These are phyloP conservation scores for Squalus acanthias DNA, from an alignment of 2,797 vertebrate species.

Conservation along the genomic window DNA sequence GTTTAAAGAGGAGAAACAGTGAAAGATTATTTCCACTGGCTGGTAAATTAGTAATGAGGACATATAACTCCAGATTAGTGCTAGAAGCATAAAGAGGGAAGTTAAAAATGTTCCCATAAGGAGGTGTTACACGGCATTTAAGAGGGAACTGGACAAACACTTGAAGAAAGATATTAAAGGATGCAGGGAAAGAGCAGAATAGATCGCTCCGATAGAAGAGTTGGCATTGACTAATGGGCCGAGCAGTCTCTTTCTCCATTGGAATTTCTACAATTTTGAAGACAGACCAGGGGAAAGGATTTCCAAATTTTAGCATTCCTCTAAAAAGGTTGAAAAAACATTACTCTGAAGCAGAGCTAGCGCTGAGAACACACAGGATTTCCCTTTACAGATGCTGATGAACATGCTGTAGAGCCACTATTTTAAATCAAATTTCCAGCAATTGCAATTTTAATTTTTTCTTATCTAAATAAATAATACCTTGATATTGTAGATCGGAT, in stretches of 20 bases:
- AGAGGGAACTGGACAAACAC: too few species aligned
- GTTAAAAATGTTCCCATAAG: not conserved
- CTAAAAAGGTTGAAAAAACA: too few species aligned
- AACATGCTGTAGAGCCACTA: not conserved
- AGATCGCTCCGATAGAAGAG: too few species aligned
- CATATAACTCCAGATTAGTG: not conserved
- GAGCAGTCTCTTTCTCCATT: too few species aligned
- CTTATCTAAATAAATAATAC: slow-evolving; percentile 50
- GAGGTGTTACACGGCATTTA: not conserved
- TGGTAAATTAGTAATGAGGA: not conserved
- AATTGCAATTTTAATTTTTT: not conserved
- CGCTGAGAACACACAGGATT: not conserved
- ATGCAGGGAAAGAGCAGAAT: too few species aligned
- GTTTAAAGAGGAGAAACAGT: not conserved
- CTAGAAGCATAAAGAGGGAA: not conserved
- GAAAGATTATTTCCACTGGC: not conserved
- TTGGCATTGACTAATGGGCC: too few species aligned
- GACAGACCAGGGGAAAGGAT: too few species aligned
- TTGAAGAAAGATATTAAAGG: too few species aligned
- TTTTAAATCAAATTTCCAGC: not conserved
- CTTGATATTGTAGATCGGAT: slow-evolving; percentile 99
- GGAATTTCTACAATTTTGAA: too few species aligned
- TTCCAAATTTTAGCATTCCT: too few species aligned
- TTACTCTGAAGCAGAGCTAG: not conserved
- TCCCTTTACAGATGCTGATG: not conserved